These are phyloP conservation scores for Ormyrus pomaceus DNA, from an alignment of 2,888 invertebrate species.

Conservation along the genomic window DNA sequence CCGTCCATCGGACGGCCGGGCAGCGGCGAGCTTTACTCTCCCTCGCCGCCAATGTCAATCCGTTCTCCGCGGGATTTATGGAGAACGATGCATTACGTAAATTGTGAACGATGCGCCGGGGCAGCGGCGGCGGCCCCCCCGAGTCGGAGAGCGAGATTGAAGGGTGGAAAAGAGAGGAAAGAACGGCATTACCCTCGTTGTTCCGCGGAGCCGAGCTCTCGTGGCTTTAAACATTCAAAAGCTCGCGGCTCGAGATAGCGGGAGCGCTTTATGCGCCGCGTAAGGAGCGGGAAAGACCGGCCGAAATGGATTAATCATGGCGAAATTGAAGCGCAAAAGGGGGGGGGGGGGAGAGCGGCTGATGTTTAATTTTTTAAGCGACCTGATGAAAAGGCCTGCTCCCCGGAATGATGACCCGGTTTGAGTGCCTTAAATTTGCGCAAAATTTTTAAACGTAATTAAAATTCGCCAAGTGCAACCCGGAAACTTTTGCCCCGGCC, in stretches of 20 bases:
- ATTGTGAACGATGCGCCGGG: conserved; percentile 63
- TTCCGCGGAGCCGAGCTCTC: neutral
- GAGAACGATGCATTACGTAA: conserved; percentile 69
- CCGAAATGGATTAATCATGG: conserved; percentile 41
- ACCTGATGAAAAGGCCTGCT: neutral
- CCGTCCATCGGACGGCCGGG: conserved; percentile 47
- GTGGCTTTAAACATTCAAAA: conserved; percentile 49
- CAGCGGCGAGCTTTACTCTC: neutral
- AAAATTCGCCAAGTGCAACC: neutral
- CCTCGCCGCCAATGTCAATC: conserved; percentile 63
- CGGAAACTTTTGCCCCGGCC: neutral
- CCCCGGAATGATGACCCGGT: neutral
- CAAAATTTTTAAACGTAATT: conserved; percentile 24
- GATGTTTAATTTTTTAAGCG: conserved; percentile 37
- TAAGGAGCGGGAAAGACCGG: too few species aligned
- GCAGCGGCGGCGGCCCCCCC: conserved; percentile 2
- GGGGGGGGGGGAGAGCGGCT: neutral
- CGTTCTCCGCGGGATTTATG: conserved; percentile 64
- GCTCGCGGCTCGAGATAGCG: neutral
- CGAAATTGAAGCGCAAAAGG: conserved; percentile 22
- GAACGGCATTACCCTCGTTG: conserved; percentile 27
- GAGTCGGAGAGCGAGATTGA: conserved; percentile 45
- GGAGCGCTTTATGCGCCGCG: too few species aligned
- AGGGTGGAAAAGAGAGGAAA: conserved; percentile 3
- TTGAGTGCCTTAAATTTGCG: neutral